Percentiles rank a stretch among this genome's conserved stretches.
Evolutionary conservation across 2,888 invertebrate species (phyloP).

Genomic region (Philaethria dido): DNA sequence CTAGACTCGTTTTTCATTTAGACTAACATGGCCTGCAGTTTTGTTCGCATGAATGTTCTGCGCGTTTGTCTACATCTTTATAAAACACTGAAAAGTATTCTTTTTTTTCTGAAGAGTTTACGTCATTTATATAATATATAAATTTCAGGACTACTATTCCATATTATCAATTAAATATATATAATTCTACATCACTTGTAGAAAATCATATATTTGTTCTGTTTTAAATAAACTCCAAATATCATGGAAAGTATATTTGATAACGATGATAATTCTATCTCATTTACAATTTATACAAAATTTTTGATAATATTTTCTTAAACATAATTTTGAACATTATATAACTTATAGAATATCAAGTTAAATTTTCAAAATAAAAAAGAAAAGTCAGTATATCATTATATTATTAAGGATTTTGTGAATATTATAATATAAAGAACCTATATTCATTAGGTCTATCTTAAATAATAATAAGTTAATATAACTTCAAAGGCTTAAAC

Average conservation of each 20-base stretch:
- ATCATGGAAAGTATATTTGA: not conserved
- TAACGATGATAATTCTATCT: not conserved
- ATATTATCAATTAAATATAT: no score
- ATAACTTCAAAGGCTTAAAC: conserved; percentile 15
- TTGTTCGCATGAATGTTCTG: conserved; percentile 36
- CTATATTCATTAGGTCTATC: not conserved
- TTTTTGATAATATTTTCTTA: no score
- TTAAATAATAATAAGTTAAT: conserved; percentile 6
- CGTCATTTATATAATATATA: no score
- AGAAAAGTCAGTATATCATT: not conserved
- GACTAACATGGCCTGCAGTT: conserved; percentile 35
- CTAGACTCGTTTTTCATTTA: not conserved
- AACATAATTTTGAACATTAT: no score
- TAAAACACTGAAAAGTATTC: not conserved
- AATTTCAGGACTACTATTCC: no score
- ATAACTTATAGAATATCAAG: not conserved
- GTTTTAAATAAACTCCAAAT: not conserved
- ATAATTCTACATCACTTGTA: not conserved
- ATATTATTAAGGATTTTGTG: not conserved
- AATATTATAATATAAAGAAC: not conserved
- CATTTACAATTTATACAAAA: not conserved
- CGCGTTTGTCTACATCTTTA: conserved; percentile 12
- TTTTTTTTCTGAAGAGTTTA: no score
- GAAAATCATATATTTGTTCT: not conserved
- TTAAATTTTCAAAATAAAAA: not conserved